Conservation (phyloP, 1,140 invertebrate species). For the Orchestia grillus region DNA sequence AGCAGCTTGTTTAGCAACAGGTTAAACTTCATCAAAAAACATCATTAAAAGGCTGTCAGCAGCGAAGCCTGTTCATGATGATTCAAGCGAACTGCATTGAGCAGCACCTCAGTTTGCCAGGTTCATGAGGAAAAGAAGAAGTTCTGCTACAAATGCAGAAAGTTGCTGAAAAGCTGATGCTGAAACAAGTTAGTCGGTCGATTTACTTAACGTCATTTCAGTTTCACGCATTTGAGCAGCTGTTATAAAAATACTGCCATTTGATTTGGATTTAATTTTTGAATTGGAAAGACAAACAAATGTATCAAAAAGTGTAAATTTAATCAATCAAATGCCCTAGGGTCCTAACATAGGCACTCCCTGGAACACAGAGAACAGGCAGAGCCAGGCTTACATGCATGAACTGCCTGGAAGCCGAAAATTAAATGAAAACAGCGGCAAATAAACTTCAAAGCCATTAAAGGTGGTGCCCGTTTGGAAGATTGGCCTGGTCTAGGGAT, state of each 20-base stretch:
- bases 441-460: slow-evolving; percentile 42
- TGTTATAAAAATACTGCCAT: too few species aligned
- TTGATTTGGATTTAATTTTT: too few species aligned
- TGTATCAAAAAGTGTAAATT: neutral
- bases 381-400: neutral
- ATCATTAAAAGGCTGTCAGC: neutral
- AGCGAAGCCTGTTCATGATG: neutral
- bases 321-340: neutral
- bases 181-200: too few species aligned
- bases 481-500: neutral
- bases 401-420: neutral
- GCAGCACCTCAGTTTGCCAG: neutral
- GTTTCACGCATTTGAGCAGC: too few species aligned
- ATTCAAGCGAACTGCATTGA: neutral
- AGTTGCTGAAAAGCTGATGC: too few species aligned
- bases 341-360: neutral
- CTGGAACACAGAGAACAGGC: neutral
- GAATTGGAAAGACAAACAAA: too few species aligned
- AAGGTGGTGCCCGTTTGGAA: slow-evolving; percentile 22
- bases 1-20: neutral
- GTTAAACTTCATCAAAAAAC: neutral
- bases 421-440: slow-evolving; percentile 23
- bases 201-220: too few species aligned
- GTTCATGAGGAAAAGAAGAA: neutral
- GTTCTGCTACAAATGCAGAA: too few species aligned